Conservation (phyloP, 2,113 vertebrate species). For the Candoia aspera region DNA sequence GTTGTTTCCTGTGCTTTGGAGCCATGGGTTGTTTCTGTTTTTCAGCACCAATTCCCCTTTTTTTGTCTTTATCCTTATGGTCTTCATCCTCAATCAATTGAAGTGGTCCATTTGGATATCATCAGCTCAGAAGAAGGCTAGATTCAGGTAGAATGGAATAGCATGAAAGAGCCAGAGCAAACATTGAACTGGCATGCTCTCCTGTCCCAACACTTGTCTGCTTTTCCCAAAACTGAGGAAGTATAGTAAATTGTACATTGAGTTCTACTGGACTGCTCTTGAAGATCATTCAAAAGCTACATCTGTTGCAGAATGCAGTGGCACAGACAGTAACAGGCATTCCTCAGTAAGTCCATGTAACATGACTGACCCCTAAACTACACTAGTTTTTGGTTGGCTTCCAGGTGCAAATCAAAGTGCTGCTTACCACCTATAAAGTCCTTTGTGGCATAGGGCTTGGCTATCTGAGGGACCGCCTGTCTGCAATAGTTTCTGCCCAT, state of each 20-base stretch:
- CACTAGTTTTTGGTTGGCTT: neutral
- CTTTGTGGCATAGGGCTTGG: neutral
- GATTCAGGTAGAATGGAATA: neutral
- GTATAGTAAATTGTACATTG: neutral
- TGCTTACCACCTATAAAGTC: neutral
- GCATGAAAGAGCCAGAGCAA: neutral
- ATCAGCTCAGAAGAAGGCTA: neutral
- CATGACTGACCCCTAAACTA: neutral
- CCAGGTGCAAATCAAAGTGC: neutral
- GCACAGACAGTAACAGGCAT: neutral
- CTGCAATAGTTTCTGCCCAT: neutral
- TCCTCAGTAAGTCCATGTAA: neutral
- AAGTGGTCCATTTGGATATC: neutral
- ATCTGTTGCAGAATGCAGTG: neutral
- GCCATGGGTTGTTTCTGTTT: too few relatives aligned
- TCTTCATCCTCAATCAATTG: neutral
- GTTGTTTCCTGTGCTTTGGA: neutral
- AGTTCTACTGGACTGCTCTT: neutral
- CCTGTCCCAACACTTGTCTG: neutral
- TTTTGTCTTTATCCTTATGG: neutral
- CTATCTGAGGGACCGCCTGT: neutral
- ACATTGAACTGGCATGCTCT: neutral
- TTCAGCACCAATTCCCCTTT: neutral
- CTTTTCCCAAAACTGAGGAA: neutral
- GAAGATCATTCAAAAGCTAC: neutral